A percentile compares a stretch with the other conserved stretches of the same genome.
phyloP scores from a whole-genome alignment of 1,140 invertebrate species.

The Camponotus vicinus region DNA sequence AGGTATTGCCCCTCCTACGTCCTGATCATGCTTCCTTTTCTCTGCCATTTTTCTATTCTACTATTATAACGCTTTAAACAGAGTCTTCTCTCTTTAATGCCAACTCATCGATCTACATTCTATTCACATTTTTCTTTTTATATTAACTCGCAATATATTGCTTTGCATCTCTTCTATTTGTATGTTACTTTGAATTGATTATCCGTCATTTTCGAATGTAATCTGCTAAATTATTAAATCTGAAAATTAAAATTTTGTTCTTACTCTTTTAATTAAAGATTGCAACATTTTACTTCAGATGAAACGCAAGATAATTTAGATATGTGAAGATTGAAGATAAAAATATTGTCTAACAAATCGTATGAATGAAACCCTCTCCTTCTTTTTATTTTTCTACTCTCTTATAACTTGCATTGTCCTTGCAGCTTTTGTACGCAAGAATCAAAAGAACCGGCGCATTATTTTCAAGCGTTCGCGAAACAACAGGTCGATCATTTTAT shows the following conservation, averaged over 20 bases:
- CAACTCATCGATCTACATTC: slow-evolving; percentile 1
- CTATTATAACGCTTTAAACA: not conserved
- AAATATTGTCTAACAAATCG: not conserved
- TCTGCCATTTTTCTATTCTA: not conserved
- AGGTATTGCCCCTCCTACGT: slow-evolving; percentile 26
- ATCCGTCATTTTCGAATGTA: not conserved
- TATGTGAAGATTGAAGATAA: not conserved
- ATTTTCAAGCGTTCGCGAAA: slow-evolving; percentile 14
- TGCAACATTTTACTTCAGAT: not conserved
- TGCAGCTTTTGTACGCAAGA: not conserved
- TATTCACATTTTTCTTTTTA: not conserved
- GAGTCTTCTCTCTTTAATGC: not conserved
- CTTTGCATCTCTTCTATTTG: not conserved
- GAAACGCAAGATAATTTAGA: not conserved
- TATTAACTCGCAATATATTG: not conserved
- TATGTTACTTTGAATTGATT: not conserved
- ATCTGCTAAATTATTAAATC: not conserved
- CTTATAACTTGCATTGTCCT: not conserved
- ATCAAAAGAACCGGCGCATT: not conserved
- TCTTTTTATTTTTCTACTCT: not conserved
- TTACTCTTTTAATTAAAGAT: not conserved
- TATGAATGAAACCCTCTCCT: not conserved
- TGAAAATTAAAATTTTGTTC: not conserved
- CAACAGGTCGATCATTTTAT: slow-evolving; percentile 24
- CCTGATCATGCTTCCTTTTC: not conserved